Evolutionary conservation across 1,140 invertebrate genomes (phyloP).

Genomic region (Solen grandis): DNA sequence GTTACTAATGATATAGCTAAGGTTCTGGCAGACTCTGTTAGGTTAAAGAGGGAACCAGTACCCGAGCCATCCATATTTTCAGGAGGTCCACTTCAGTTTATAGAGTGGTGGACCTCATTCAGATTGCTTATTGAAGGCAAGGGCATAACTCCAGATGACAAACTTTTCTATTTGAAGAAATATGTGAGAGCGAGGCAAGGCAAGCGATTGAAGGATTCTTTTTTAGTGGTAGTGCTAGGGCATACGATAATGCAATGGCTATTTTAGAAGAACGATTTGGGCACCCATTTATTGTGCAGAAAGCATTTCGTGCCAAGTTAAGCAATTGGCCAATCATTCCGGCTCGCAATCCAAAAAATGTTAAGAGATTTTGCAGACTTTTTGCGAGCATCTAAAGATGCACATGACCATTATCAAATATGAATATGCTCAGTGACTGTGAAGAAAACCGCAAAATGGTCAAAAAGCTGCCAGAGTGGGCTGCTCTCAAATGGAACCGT

Average conservation of each 20-base stretch:
- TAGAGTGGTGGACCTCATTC: conserved; percentile 84
- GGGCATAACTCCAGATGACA: conserved; percentile 88
- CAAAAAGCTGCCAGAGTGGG: conserved; percentile 40
- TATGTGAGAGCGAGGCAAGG: conserved; percentile 51
- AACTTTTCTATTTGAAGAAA: conserved; percentile 73
- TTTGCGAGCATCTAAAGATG: conserved; percentile 13
- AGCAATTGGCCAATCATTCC: conserved; percentile 44
- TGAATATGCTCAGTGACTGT: conserved; percentile 20
- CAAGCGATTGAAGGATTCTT: conserved; percentile 56
- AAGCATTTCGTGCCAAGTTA: conserved; percentile 48
- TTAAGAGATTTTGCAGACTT: conserved; percentile 35
- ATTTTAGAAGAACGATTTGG: conserved; percentile 53
- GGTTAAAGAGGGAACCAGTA: conserved; percentile 50
- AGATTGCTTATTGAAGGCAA: conserved; percentile 92
- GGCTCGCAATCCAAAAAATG: not conserved
- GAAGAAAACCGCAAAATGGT: conserved; percentile 35
- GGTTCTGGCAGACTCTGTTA: conserved; percentile 37
- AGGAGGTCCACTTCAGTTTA: conserved; percentile 56
- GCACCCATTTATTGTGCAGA: conserved; percentile 51
- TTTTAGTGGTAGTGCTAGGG: conserved; percentile 20
- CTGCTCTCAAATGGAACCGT: conserved; percentile 34
- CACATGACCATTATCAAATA: not conserved
- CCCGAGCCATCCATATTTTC: conserved; percentile 58
- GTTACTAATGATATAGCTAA: too few relatives aligned
- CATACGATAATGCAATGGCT: conserved; percentile 35